Evolutionary conservation across 2,113 vertebrate species (phyloP).

Genomic region (Stigmatopora nigra): DNA sequence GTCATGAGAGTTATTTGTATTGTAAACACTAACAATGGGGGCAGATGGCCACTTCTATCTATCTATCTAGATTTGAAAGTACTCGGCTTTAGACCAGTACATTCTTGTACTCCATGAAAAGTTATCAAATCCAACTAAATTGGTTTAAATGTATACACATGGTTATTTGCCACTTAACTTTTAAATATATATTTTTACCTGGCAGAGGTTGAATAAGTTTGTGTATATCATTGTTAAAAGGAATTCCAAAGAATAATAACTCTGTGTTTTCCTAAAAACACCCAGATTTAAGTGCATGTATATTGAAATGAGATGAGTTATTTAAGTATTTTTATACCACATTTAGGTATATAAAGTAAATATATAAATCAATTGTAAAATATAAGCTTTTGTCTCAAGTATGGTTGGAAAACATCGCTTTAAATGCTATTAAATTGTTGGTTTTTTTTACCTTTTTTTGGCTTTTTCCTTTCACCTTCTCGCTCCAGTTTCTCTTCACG

Average conservation of each 20-base stretch:
- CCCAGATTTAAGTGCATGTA: no score
- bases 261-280: no score
- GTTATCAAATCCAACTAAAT: neutral
- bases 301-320: no score
- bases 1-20: neutral
- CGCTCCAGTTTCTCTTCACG: conserved; percentile 65
- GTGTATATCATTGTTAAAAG: neutral
- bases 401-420: neutral
- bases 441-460: conserved; percentile 60
- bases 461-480: conserved; percentile 48
- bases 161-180: neutral
- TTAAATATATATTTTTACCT: neutral
- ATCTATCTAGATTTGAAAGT: no score
- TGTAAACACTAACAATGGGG: neutral
- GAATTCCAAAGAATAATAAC: no score
- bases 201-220: neutral
- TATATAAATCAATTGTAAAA: no score
- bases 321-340: no score
- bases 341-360: no score
- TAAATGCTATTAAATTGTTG: neutral
- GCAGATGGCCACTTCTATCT: conserved; percentile 15
- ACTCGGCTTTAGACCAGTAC: neutral
- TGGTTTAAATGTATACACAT: no score
- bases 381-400: no score
- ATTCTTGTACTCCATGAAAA: neutral